A percentile compares a stretch with the other conserved stretches of the same genome.
Evolutionary conservation across 2,797 vertebrate species (phyloP).

Genomic region (Hydrophis major): DNA sequence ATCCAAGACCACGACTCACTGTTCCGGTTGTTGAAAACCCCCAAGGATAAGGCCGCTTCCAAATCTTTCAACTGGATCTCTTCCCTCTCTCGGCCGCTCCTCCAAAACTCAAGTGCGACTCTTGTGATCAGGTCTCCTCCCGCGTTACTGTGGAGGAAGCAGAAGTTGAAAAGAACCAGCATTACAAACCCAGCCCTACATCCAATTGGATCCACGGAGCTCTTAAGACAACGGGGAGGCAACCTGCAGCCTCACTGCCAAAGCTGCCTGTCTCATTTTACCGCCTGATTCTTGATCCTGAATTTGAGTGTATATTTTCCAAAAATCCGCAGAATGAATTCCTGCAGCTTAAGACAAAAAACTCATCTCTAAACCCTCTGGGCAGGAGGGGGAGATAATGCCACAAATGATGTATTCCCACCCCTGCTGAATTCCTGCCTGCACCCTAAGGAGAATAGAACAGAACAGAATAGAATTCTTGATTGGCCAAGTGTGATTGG

Average conservation of each 20-base stretch:
- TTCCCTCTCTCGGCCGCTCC: conserved; percentile 73
- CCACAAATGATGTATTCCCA: neutral
- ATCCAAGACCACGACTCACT: conserved; percentile 73
- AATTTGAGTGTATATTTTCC: neutral
- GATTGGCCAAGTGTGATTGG: too few relatives aligned
- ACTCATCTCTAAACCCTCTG: neutral
- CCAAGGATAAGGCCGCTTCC: conserved; percentile 76
- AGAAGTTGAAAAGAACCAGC: conserved; percentile 14
- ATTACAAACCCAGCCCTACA: neutral
- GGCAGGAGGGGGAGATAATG: neutral
- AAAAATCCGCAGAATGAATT: neutral
- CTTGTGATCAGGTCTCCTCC: conserved; percentile 84
- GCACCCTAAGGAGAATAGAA: neutral
- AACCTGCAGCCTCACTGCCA: neutral
- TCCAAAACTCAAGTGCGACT: conserved; percentile 85
- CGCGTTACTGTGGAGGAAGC: conserved; percentile 77
- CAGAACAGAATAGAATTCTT: too few relatives aligned
- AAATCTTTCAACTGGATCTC: conserved; percentile 86
- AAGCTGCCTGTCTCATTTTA: neutral
- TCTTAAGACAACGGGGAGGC: neutral
- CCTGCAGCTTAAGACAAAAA: neutral
- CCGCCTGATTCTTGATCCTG: neutral
- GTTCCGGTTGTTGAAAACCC: conserved; percentile 88
- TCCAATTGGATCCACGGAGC: too few relatives aligned
- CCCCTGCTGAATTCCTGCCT: neutral